Percentiles rank a stretch among this genome's conserved stretches.
phyloP scores from a whole-genome alignment of 2,113 vertebrate species.

The Phainopepla nitens region DNA sequence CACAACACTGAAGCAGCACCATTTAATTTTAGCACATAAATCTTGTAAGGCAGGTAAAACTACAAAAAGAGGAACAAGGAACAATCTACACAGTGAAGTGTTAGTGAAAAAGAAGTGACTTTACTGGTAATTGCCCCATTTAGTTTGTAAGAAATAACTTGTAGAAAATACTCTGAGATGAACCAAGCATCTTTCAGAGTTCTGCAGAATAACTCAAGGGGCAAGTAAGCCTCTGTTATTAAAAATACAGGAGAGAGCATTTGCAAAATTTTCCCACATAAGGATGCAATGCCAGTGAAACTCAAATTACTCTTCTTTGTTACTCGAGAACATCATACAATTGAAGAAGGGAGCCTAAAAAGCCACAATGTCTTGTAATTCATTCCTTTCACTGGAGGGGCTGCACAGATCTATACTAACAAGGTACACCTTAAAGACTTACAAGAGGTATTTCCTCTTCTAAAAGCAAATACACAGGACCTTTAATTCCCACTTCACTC shows the following conservation, averaged over 20 bases:
- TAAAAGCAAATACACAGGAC: neutral
- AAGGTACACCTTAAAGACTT: neutral
- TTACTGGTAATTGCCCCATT: neutral
- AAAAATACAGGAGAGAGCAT: neutral
- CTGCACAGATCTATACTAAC: neutral
- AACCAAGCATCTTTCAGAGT: neutral
- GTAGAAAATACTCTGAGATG: neutral
- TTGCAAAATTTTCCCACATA: neutral
- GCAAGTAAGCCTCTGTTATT: neutral
- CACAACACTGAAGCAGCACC: neutral
- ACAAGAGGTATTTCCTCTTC: neutral
- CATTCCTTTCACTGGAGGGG: neutral
- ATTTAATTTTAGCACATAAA: conserved; percentile 16
- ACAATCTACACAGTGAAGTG: neutral
- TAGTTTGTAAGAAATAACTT: neutral
- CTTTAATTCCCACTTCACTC: neutral
- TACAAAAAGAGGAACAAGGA: neutral
- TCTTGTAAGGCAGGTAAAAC: neutral
- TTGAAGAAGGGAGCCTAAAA: neutral
- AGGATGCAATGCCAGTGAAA: neutral
- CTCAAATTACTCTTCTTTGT: neutral
- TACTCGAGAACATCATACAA: neutral
- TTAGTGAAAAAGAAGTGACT: neutral
- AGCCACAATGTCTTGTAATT: neutral
- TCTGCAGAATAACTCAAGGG: neutral